phyloP scores from a whole-genome alignment of 1,140 invertebrate species.

The Scaptomyza graminum region DNA sequence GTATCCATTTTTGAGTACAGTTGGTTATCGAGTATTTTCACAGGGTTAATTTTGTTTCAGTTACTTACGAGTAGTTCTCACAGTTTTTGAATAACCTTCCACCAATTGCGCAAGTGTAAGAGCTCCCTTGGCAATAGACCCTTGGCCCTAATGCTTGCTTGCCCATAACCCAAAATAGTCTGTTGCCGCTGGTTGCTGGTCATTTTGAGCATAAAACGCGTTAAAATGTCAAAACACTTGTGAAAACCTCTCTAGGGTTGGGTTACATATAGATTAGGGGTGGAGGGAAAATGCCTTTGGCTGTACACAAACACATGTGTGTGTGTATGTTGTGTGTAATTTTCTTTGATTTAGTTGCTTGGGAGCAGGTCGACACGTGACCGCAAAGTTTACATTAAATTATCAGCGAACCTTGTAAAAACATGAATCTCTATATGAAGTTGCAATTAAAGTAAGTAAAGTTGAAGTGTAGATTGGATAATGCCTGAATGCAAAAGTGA shows the following conservation, averaged over 20 bases:
- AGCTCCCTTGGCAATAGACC: constrained; percentile 69
- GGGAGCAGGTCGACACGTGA: constrained; percentile 60
- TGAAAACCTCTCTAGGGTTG: constrained; percentile 30
- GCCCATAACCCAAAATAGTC: not conserved
- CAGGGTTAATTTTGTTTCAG: constrained; percentile 50
- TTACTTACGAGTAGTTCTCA: constrained; percentile 45
- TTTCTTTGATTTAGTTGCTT: constrained; percentile 72
- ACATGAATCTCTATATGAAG: constrained; percentile 14
- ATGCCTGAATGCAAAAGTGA: constrained; percentile 26
- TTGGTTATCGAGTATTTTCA: constrained; percentile 31
- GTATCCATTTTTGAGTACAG: constrained; percentile 36
- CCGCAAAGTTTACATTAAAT: constrained; percentile 79
- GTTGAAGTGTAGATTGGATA: constrained; percentile 1
- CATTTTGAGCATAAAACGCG: constrained; percentile 64
- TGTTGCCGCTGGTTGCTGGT: constrained; percentile 63
- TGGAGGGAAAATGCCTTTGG: constrained; percentile 32
- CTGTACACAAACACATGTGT: constrained; percentile 37
- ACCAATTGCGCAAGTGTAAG: constrained; percentile 68
- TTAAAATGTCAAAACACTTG: constrained; percentile 80
- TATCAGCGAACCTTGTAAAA: constrained; percentile 55
- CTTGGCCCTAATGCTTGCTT: constrained; percentile 7
- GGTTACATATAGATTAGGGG: constrained; percentile 27
- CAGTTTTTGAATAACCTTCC: constrained; percentile 45
- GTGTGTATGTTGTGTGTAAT: constrained; percentile 52
- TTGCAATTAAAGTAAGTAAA: constrained; percentile 42